Percentiles rank a stretch among this genome's conserved stretches.
These are phyloP conservation scores for Campoplex capitator DNA, from an alignment of 2,888 invertebrate species.

Conservation along the genomic window DNA sequence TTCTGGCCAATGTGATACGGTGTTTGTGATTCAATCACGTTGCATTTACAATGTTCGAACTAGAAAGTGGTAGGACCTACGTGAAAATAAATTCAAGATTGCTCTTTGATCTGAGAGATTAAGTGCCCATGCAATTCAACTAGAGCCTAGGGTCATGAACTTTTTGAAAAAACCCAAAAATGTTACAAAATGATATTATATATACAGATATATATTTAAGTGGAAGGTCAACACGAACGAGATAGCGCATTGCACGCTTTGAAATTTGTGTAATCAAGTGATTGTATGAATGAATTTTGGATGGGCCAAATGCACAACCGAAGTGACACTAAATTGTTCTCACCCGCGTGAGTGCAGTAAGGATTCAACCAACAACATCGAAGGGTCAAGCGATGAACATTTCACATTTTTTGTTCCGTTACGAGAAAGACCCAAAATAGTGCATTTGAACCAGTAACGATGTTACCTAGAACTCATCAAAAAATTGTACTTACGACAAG, in stretches of 20 bases:
- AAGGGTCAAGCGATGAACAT: too few relatives aligned
- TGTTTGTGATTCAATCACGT: constrained; percentile 13
- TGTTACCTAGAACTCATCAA: neutral
- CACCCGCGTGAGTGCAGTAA: neutral
- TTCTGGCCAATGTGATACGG: constrained; percentile 6
- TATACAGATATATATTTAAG: constrained; percentile 43
- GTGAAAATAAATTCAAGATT: constrained; percentile 29
- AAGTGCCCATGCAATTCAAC: constrained; percentile 6
- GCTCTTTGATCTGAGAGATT: neutral
- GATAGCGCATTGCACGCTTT: constrained; percentile 45
- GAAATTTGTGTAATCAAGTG: constrained; percentile 39
- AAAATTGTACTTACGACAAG: neutral
- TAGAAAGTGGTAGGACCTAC: constrained; percentile 45
- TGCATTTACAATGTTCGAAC: constrained; percentile 39
- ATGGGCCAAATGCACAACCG: constrained; percentile 4
- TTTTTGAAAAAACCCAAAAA: constrained; percentile 32
- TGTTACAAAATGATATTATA: constrained; percentile 18
- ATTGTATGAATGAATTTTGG: constrained; percentile 53
- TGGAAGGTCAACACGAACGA: constrained; percentile 55
- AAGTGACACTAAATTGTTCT: neutral
- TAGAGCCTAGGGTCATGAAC: constrained; percentile 6
- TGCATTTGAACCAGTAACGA: neutral
- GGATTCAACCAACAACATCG: neutral
- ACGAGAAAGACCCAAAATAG: neutral
- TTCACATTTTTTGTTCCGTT: neutral